These are phyloP conservation scores for Sorex araneus DNA, from an alignment of 2,113 vertebrate genomes.

Conservation along the genomic window DNA sequence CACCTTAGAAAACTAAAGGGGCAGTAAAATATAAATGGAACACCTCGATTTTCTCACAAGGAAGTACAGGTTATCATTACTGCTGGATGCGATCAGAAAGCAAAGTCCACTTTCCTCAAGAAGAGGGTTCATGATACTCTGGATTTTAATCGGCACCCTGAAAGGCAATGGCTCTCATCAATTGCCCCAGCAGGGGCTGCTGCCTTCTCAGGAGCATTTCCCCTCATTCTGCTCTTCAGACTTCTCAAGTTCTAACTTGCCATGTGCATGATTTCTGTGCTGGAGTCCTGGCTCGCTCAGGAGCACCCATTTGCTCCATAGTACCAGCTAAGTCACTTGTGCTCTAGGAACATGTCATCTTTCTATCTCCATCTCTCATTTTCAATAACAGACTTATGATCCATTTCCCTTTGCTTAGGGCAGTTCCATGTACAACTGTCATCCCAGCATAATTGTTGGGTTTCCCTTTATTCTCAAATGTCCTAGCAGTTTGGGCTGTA, in stretches of 20 bases:
- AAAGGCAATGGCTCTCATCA: constrained; percentile 23
- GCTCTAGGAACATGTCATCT: background rate
- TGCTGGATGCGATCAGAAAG: background rate
- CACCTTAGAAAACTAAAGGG: no score
- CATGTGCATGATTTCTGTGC: no score
- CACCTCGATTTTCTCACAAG: background rate
- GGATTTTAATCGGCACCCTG: background rate
- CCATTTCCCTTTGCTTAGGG: background rate
- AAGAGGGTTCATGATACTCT: background rate
- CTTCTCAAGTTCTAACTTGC: background rate
- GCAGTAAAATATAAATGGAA: no score
- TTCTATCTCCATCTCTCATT: background rate
- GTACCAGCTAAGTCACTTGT: background rate
- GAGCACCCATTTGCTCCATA: background rate
- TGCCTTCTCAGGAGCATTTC: background rate
- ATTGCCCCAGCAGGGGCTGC: background rate
- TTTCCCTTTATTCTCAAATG: background rate
- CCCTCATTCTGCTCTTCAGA: no score
- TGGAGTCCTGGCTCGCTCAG: background rate
- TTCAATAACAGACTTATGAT: background rate
- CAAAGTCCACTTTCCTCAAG: background rate
- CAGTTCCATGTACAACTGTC: background rate
- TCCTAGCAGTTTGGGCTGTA: background rate
- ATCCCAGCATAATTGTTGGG: background rate
- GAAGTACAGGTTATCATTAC: background rate